Base-by-base conservation (phyloP, 2,888 invertebrate genomes). In the Carcina quercana region DNA sequence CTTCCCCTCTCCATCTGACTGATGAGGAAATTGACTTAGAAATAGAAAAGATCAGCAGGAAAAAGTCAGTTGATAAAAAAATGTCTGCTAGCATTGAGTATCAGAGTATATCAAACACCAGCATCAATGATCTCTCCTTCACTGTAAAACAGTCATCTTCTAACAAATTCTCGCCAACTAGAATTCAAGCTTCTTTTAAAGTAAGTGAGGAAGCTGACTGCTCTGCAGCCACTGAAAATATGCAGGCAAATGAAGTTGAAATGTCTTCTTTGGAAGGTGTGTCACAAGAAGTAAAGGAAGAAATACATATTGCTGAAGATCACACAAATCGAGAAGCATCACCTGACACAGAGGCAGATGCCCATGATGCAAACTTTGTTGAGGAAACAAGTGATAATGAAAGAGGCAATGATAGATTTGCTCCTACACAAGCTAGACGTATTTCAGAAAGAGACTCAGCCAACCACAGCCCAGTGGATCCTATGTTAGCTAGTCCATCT, bases 401-500 rank as follows among this genome's bases (percentile, higher is more conserved):
- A 45, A 69, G 53, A 59, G 61, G 61, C 49, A 65, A 70, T 50
- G 63, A 69, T 47, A 69, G 63, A 51, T 80, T 67, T 53, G 70
- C 73, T 36, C 50, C 65, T 46, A 50, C 72, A 49, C 75, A 73
- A 59, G 62, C 57, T 42, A 75, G 80, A 64, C 68, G 45, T 43
- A 64, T 71, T 42, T 71, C 73, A 36, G 85, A 80, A 58, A 78
- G 91, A 56, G 91, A 92, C 70, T 92, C 92, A 13, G 92, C 92
- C 13, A 92, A 91, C 71, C 91, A 92, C 55, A 92, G 92, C 70
- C 91, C 91, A 2, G 86, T 89, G 32, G 92, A 91, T 52, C 89
- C 88, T 20, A 88, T 89, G 62, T 62, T 91, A 49, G 91, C 87
- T 45, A 89, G 89, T 67, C 88, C 89, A 39, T 88, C 89, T 34